Evolutionary conservation across 2,113 vertebrate species (phyloP).

Genomic region (Podilymbus podiceps): DNA sequence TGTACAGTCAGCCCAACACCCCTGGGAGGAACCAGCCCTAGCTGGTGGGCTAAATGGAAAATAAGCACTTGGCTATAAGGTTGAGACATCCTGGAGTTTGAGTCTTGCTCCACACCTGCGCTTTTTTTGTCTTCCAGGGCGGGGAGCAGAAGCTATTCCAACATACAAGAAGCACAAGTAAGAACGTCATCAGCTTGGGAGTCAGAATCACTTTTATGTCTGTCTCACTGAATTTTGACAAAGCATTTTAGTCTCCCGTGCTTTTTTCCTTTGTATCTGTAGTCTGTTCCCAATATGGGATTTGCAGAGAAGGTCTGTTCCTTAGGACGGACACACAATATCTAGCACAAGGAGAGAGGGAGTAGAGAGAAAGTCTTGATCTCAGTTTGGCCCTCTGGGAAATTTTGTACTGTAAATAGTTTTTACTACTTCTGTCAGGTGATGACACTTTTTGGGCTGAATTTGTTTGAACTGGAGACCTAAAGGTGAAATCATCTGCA

Average conservation of each 20-base stretch:
- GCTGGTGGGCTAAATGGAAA: not conserved
- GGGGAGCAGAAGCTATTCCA: not conserved
- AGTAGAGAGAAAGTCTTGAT: not conserved
- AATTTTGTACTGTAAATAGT: conserved; percentile 33
- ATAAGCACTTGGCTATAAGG: not conserved
- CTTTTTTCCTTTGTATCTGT: not conserved
- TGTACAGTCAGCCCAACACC: not conserved
- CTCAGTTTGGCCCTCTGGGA: conserved; percentile 11
- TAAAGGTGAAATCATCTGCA: conserved; percentile 62
- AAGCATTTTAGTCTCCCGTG: not conserved
- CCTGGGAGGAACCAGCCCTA: not conserved
- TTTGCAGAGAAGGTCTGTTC: not conserved
- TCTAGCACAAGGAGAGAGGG: not conserved
- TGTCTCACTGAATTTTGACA: not conserved
- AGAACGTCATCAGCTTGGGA: not conserved
- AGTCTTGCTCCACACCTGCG: not conserved
- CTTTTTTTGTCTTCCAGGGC: not conserved
- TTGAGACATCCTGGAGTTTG: not conserved
- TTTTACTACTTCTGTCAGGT: conserved; percentile 13
- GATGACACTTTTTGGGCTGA: conserved; percentile 61
- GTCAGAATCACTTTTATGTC: not conserved
- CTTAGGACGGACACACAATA: not conserved
- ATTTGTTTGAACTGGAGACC: conserved; percentile 56
- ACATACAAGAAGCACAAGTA: not conserved
- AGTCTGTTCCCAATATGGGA: not conserved